These are phyloP conservation scores for Andrena bicolor DNA, from an alignment of 2,888 invertebrate genomes.

Conservation along the genomic window DNA sequence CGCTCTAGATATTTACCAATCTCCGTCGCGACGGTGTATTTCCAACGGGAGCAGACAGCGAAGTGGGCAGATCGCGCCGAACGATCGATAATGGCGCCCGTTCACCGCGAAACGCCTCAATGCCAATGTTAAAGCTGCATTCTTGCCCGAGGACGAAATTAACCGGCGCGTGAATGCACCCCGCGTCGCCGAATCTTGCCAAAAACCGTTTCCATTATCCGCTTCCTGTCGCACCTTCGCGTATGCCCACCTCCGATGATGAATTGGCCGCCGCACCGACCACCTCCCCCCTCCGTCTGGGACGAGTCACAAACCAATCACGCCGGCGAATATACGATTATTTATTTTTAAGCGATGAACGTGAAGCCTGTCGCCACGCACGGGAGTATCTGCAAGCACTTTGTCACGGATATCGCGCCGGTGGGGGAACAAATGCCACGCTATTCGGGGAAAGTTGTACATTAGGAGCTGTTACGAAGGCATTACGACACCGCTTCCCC, in stretches of 20 bases:
- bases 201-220: constrained; percentile 66
- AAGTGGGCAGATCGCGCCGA: constrained; percentile 1
- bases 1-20: neutral
- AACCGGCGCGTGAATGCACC: constrained; percentile 56
- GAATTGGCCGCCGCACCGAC: constrained; percentile 65
- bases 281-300: constrained; percentile 29
- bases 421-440: neutral
- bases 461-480: neutral
- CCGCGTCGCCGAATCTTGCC: constrained; percentile 51
- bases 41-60: neutral
- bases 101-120: constrained; percentile 69
- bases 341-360: constrained; percentile 54
- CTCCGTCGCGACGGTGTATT: constrained; percentile 17
- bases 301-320: constrained; percentile 49
- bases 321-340: constrained; percentile 46
- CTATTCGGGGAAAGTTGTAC: neutral
- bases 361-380: neutral
- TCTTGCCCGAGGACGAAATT: constrained; percentile 71
- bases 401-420: neutral
- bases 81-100: constrained; percentile 46
- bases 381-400: neutral
- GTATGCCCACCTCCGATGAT: constrained; percentile 25
- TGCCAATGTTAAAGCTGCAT: constrained; percentile 75
- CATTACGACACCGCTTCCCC: neutral
- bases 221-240: constrained; percentile 59